Conservation (phyloP, 2,888 invertebrate species). For the Carcina quercana region DNA sequence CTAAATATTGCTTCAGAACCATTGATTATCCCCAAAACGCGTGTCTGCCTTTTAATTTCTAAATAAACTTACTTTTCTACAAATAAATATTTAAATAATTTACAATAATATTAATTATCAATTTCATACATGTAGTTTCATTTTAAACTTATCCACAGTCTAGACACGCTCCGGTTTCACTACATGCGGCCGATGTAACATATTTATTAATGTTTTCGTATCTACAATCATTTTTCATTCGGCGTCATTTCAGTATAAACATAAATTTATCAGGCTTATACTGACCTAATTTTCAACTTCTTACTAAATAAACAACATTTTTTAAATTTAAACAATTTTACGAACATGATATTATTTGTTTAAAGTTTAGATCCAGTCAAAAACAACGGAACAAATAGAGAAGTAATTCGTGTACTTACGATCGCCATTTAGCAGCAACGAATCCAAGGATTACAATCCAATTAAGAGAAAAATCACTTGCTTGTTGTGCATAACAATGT, state of each 20-base stretch:
- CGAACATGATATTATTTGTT: neutral
- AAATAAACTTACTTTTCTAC: too few species aligned
- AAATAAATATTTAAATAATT: too few species aligned
- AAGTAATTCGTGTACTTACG: conserved; percentile 36
- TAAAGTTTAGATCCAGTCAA: too few species aligned
- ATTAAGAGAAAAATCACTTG: conserved; percentile 56
- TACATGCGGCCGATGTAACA: too few species aligned
- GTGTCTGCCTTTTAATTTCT: too few species aligned
- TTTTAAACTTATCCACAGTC: too few species aligned
- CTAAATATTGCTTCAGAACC: too few species aligned
- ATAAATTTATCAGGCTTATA: conserved; percentile 17
- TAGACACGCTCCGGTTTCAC: too few species aligned
- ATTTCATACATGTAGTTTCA: too few species aligned
- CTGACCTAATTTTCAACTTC: conserved; percentile 21
- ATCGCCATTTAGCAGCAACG: conserved; percentile 47
- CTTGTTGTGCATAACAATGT: conserved; percentile 43
- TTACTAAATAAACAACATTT: conserved; percentile 9
- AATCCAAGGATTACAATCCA: conserved; percentile 61
- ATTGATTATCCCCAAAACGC: too few species aligned
- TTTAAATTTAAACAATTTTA: neutral
- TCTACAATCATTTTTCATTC: conserved; percentile 14
- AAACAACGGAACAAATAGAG: neutral
- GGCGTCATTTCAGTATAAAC: conserved; percentile 21
- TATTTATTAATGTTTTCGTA: too few species aligned
- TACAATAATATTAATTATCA: too few species aligned